These are phyloP conservation scores for Baccha elongata DNA, from an alignment of 2,888 invertebrate genomes.

Conservation along the genomic window DNA sequence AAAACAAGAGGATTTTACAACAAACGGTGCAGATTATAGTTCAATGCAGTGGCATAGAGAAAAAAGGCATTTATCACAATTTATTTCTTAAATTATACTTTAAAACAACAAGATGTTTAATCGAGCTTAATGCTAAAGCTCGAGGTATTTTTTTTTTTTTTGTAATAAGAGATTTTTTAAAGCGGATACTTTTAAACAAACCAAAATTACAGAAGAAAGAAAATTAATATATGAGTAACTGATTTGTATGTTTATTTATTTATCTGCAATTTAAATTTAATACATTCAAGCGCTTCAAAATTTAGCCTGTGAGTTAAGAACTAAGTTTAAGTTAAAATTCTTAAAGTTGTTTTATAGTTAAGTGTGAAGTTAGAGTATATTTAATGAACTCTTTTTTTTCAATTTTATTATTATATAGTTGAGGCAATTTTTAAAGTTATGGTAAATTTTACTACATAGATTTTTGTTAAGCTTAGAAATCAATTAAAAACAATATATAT, in stretches of 20 bases:
- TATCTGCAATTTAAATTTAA: background rate
- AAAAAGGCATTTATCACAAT: slow-evolving; percentile 24
- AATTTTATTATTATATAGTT: slow-evolving; percentile 46
- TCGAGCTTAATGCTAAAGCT: no score
- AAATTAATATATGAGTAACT: slow-evolving; percentile 10
- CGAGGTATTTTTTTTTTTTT: background rate
- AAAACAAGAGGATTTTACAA: background rate
- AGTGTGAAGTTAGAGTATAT: slow-evolving; percentile 61
- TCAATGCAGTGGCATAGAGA: background rate
- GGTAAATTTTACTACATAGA: slow-evolving; percentile 49
- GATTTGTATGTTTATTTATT: background rate
- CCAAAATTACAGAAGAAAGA: background rate
- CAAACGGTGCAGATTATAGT: background rate
- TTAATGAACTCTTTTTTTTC: slow-evolving; percentile 38
- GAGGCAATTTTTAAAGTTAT: slow-evolving; percentile 50
- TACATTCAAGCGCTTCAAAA: slow-evolving; percentile 33
- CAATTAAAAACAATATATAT: no score
- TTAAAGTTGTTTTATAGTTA: slow-evolving; percentile 47
- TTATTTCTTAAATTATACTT: slow-evolving; percentile 5
- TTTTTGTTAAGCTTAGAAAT: slow-evolving; percentile 43
- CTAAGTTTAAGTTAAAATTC: slow-evolving; percentile 44
- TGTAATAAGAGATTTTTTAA: slow-evolving; percentile 23
- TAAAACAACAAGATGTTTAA: background rate
- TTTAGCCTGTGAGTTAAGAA: slow-evolving; percentile 42
- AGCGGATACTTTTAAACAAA: background rate